phyloP scores from a whole-genome alignment of 2,888 invertebrate species.

The Erebia epiphron region DNA sequence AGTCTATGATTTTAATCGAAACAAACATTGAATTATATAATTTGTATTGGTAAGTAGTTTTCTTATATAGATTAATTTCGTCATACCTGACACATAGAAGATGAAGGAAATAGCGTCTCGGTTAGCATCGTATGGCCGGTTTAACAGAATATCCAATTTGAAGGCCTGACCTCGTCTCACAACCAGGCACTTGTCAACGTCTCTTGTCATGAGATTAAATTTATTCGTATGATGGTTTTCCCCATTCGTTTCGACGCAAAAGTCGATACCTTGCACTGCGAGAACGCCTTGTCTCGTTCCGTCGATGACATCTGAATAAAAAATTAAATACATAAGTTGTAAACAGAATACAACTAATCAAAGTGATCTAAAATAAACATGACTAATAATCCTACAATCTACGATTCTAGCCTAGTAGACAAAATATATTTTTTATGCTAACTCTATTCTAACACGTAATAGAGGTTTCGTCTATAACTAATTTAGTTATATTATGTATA shows the following conservation, averaged over 20 bases:
- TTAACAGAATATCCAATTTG: constrained; percentile 87
- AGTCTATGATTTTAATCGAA: no score
- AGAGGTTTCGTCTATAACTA: no score
- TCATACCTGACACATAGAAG: constrained; percentile 88
- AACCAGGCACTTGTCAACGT: constrained; percentile 85
- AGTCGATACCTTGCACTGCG: constrained; percentile 88
- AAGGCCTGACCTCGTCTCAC: constrained; percentile 93
- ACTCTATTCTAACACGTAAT: no score
- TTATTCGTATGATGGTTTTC: constrained; percentile 89
- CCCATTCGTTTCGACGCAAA: constrained; percentile 89
- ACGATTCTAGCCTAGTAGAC: no score
- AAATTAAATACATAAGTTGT: constrained; percentile 18
- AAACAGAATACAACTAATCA: not conserved
- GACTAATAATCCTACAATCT: not conserved
- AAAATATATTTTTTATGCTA: no score
- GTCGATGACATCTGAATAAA: constrained; percentile 73
- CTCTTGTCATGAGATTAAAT: constrained; percentile 88
- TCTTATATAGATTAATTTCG: not conserved
- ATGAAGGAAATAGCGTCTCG: constrained; percentile 92
- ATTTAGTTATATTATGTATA: no score
- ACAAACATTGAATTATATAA: no score
- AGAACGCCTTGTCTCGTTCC: constrained; percentile 83
- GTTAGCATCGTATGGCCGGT: constrained; percentile 87
- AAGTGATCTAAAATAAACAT: constrained; percentile 4
- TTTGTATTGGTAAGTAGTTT: no score